Conservation (phyloP, 2,113 vertebrate genomes). For the Camelus bactrianus region DNA sequence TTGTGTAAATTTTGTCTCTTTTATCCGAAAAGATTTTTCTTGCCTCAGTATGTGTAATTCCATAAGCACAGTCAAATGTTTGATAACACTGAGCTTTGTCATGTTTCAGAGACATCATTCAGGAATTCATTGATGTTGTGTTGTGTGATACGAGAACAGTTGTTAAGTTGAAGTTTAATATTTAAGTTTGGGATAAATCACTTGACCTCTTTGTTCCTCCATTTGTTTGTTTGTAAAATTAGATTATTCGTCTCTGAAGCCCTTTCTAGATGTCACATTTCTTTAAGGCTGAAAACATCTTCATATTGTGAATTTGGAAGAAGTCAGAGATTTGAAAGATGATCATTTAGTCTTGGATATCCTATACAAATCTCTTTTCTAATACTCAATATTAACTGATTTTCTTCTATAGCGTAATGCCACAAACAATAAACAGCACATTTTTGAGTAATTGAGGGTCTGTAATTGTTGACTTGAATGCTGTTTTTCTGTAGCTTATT, state of each 20-base stretch:
- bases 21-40: slow-evolving; percentile 20
- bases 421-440: background rate
- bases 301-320: background rate
- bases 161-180: background rate
- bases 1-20: background rate
- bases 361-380: background rate
- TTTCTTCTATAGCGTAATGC: background rate
- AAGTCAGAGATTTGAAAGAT: background rate
- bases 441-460: background rate
- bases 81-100: background rate
- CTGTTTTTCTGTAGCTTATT: background rate
- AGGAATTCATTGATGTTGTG: background rate
- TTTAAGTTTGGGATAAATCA: background rate
- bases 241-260: background rate
- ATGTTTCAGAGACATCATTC: background rate
- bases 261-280: background rate
- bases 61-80: background rate
- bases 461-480: background rate
- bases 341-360: background rate
- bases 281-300: background rate
- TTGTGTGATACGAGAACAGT: background rate
- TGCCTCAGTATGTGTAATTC: background rate
- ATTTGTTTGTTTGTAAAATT: background rate
- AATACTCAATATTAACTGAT: background rate
- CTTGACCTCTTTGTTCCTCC: background rate